Conservation (phyloP, 2,797 vertebrate species). For the Falco rusticolus region DNA sequence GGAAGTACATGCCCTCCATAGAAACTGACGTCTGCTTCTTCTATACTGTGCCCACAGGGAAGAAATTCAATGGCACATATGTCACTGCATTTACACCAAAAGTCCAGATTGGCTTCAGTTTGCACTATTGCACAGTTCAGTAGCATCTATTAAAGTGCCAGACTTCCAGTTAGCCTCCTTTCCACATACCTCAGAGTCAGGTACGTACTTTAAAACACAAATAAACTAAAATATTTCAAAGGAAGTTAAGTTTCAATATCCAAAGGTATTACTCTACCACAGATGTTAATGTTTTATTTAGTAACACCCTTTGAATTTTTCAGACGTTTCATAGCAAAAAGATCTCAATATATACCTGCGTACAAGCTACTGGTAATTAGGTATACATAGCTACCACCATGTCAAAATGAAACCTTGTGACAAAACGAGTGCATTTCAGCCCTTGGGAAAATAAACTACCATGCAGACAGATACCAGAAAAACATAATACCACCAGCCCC, state of each 20-base stretch:
- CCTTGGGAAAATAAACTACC: background rate
- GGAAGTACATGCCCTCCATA: accelerated
- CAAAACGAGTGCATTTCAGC: background rate
- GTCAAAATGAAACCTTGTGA: background rate
- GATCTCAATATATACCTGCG: background rate
- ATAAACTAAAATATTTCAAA: background rate
- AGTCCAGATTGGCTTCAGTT: background rate
- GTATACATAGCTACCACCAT: background rate
- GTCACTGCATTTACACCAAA: background rate
- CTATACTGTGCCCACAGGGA: background rate
- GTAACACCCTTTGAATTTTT: background rate
- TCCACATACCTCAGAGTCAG: background rate
- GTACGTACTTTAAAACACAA: background rate
- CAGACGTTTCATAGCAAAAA: background rate
- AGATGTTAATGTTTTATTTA: background rate
- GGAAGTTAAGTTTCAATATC: background rate
- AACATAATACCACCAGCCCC: background rate
- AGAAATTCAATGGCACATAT: background rate
- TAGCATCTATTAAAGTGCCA: background rate
- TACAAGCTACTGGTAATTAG: background rate
- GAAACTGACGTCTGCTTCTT: accelerated
- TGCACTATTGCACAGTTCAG: background rate
- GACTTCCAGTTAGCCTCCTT: background rate
- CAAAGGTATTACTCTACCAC: background rate
- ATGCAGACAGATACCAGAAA: background rate